Evolutionary conservation across 2,113 vertebrate genomes (phyloP).

Genomic region (Mionectes macconnelli): DNA sequence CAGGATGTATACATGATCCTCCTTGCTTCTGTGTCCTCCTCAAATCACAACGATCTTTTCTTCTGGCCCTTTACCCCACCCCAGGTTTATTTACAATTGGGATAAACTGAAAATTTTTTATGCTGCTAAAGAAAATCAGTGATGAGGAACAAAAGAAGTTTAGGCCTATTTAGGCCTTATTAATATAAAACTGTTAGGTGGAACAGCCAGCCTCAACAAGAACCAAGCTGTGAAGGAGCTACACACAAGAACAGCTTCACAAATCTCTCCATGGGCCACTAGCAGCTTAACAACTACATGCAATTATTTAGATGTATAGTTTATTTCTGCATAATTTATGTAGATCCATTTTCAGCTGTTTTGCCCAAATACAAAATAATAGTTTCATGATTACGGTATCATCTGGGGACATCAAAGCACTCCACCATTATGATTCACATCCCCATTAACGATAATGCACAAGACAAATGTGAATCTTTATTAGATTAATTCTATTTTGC

Average conservation of each 20-base stretch:
- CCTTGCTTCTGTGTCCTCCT: not conserved
- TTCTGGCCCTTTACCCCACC: not conserved
- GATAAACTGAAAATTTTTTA: not conserved
- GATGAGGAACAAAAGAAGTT: not conserved
- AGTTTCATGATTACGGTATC: constrained; percentile 51
- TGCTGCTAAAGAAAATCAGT: not conserved
- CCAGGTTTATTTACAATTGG: not conserved
- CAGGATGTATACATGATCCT: not conserved
- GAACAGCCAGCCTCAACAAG: constrained; percentile 1
- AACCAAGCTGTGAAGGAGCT: not conserved
- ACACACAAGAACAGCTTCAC: not conserved
- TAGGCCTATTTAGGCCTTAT: not conserved
- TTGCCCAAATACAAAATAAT: constrained; percentile 60
- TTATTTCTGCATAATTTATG: constrained; percentile 61
- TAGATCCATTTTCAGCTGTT: constrained; percentile 51
- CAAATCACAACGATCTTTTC: not conserved
- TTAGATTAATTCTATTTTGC: constrained; percentile 60
- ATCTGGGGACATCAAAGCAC: constrained; percentile 61
- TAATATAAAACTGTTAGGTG: not conserved
- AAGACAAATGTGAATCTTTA: constrained; percentile 62
- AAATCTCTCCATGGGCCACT: constrained; percentile 7
- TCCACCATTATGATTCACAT: constrained; percentile 59
- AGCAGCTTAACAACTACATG: constrained; percentile 43
- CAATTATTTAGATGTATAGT: constrained; percentile 52
- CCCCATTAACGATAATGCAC: constrained; percentile 58